Conservation (phyloP, 2,113 vertebrate species). For the Pseudorectes ferrugineus region DNA sequence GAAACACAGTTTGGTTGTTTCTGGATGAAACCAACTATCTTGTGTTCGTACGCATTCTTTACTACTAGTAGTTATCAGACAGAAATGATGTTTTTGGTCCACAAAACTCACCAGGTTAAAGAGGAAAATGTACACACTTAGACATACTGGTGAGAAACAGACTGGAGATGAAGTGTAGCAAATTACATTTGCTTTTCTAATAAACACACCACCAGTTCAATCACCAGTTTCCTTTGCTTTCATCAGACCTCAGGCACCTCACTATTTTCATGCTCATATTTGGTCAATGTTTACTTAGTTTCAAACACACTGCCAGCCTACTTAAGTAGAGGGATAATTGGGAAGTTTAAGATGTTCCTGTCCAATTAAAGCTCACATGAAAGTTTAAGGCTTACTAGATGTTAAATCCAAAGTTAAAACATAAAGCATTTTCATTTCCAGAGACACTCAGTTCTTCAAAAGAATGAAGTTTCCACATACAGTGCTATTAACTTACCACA, state of each 20-base stretch:
- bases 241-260: slow-evolving; percentile 3
- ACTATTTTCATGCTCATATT: slow-evolving; percentile 46
- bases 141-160: not conserved
- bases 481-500: not conserved
- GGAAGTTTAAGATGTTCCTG: not conserved
- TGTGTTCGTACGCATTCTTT: not conserved
- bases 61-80: not conserved
- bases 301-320: not conserved
- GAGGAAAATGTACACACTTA: not conserved
- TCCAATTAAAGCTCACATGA: not conserved
- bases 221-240: not conserved
- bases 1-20: not conserved
- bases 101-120: not conserved
- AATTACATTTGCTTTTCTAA: not conserved
- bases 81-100: not conserved
- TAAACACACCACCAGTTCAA: not conserved
- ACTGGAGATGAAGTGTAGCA: not conserved
- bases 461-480: not conserved
- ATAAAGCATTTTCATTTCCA: not conserved
- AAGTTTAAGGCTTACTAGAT: not conserved
- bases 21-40: not conserved
- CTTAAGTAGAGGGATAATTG: not conserved
- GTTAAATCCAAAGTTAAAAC: not conserved
- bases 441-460: not conserved
- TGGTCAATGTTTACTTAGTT: slow-evolving; percentile 47